phyloP scores from a whole-genome alignment of 2,797 vertebrate species.

The Meriones psammophilus region DNA sequence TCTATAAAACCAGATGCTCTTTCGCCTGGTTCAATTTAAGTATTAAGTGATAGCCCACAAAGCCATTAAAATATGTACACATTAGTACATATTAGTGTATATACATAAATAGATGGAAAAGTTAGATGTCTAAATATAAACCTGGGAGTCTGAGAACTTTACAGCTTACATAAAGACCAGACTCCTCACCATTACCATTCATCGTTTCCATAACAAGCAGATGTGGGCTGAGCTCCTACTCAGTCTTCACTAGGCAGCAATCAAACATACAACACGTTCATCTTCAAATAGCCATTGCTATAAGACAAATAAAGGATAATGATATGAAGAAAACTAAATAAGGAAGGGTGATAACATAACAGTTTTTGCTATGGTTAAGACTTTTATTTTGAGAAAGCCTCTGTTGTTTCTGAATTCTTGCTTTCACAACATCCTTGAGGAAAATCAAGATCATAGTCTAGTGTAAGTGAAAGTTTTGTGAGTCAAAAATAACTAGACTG shows the following conservation, averaged over 20 bases:
- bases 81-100: neutral
- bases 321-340: neutral
- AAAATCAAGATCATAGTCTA: constrained; percentile 12
- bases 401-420: neutral
- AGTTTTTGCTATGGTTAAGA: neutral
- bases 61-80: neutral
- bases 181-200: neutral
- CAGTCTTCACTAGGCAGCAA: constrained; percentile 3
- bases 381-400: neutral
- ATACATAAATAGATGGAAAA: neutral
- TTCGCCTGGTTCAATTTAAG: neutral
- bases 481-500: neutral
- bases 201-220: neutral
- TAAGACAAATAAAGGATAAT: neutral
- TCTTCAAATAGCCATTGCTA: neutral
- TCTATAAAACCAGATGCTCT: neutral
- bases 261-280: neutral
- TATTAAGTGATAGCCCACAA: constrained; percentile 18
- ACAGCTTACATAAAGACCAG: neutral
- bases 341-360: neutral
- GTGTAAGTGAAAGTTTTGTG: neutral
- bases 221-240: neutral
- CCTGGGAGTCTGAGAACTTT: neutral
- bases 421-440: neutral
- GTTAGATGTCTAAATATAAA: neutral